Evolutionary conservation across 2,113 vertebrate genomes (phyloP).

Genomic region (Cyrtonyx montezumae): DNA sequence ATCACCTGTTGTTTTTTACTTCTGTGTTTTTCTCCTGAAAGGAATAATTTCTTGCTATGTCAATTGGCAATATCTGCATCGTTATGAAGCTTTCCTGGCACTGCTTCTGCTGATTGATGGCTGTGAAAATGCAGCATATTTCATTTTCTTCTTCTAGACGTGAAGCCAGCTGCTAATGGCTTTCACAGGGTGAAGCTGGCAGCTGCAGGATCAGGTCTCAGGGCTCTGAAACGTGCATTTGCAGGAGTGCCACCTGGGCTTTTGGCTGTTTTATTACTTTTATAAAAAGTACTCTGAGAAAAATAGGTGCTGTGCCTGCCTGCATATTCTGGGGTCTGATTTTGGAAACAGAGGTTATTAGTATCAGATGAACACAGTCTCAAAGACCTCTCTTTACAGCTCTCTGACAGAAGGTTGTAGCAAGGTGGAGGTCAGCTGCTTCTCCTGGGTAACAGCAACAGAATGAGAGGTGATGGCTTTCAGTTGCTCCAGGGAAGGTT

Average conservation of each 20-base stretch:
- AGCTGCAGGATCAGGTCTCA: constrained; percentile 47
- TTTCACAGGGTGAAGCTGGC: constrained; percentile 49
- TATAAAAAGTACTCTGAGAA: not conserved
- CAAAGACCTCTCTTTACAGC: not conserved
- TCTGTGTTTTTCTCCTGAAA: not conserved
- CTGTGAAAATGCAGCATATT: constrained; percentile 58
- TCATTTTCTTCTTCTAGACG: constrained; percentile 33
- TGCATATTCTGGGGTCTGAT: not conserved
- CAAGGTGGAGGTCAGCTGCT: too few species aligned
- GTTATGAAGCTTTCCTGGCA: constrained; percentile 52
- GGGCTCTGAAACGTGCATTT: constrained; percentile 2
- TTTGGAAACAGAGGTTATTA: not conserved
- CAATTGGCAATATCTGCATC: constrained; percentile 22
- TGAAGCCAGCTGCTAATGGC: constrained; percentile 57
- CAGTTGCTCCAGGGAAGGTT: too few species aligned
- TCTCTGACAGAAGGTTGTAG: too few species aligned
- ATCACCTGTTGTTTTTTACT: not conserved
- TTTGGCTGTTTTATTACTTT: constrained; percentile 13
- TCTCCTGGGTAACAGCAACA: too few species aligned
- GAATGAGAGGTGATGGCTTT: too few species aligned
- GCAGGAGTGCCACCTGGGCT: constrained; percentile 26
- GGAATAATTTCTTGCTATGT: not conserved
- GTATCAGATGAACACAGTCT: not conserved
- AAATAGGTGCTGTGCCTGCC: not conserved
- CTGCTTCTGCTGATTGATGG: constrained; percentile 54